Conservation (phyloP, 2,797 vertebrate species). For the Trachurus trachurus region DNA sequence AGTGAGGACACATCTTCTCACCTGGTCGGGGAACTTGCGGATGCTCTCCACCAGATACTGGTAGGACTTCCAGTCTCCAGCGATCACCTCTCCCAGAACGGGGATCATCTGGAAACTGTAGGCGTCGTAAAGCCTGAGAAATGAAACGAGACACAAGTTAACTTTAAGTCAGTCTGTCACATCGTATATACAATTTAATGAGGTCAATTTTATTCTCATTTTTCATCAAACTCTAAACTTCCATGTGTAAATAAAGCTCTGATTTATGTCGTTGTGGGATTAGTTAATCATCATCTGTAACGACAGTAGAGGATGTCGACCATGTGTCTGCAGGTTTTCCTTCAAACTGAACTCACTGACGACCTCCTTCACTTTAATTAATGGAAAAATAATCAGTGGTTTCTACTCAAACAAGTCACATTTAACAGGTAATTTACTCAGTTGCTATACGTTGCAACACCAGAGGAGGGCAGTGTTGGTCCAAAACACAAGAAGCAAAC, state of each 20-base stretch:
- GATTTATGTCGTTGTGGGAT: neutral
- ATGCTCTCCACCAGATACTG: slow-evolving; percentile 99
- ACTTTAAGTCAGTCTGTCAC: neutral
- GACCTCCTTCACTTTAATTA: too few species aligned
- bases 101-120: slow-evolving; percentile 99
- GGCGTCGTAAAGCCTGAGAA: slow-evolving; percentile 91
- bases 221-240: too few species aligned
- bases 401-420: neutral
- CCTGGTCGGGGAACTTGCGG: slow-evolving; percentile 94
- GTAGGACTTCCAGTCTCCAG: slow-evolving; percentile 98
- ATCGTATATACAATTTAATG: too few species aligned
- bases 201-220: neutral
- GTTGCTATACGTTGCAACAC: neutral
- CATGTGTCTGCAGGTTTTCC: neutral
- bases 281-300: neutral
- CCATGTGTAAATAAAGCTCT: neutral
- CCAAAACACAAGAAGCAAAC: neutral
- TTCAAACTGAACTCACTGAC: neutral
- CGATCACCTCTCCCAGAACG: slow-evolving; percentile 95
- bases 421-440: neutral
- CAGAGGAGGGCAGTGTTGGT: slow-evolving; percentile 42
- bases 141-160: neutral
- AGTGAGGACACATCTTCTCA: slow-evolving; percentile 54
- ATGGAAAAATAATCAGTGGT: neutral
- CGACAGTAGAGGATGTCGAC: neutral